phyloP scores from a whole-genome alignment of 2,797 vertebrate genomes.

The Mormyrus hasselquistii region DNA sequence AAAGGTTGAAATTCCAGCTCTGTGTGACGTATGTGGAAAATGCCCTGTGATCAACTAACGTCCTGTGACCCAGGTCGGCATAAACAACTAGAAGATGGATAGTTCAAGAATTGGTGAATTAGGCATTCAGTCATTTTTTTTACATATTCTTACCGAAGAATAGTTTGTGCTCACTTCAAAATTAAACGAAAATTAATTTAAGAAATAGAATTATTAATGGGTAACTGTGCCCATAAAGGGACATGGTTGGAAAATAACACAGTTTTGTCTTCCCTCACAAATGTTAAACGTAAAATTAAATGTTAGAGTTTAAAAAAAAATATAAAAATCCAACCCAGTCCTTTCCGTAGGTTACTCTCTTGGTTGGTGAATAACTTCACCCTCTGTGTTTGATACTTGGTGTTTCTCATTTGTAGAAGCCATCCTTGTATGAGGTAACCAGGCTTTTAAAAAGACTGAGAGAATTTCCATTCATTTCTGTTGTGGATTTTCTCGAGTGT shows the following conservation, averaged over 20 bases:
- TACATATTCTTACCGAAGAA: background rate
- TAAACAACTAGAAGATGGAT: background rate
- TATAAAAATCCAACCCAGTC: background rate
- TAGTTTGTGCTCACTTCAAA: background rate
- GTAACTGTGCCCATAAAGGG: background rate
- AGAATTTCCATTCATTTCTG: background rate
- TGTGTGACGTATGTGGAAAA: background rate
- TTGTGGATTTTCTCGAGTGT: background rate
- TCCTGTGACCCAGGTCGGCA: background rate
- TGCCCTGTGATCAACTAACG: background rate
- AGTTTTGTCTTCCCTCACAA: background rate
- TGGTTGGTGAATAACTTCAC: background rate
- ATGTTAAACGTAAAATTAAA: background rate
- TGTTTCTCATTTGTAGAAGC: background rate
- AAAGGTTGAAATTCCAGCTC: background rate
- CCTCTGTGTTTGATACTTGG: background rate
- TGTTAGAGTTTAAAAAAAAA: background rate
- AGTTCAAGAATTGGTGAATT: background rate
- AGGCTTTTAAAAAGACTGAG: background rate
- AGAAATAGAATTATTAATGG: background rate
- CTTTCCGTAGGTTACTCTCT: background rate
- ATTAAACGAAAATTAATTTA: no score
- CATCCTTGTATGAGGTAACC: background rate
- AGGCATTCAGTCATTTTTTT: background rate
- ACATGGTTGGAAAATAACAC: background rate